Conservation (phyloP, 2,797 vertebrate species). For the Sebastes iracundus region DNA sequence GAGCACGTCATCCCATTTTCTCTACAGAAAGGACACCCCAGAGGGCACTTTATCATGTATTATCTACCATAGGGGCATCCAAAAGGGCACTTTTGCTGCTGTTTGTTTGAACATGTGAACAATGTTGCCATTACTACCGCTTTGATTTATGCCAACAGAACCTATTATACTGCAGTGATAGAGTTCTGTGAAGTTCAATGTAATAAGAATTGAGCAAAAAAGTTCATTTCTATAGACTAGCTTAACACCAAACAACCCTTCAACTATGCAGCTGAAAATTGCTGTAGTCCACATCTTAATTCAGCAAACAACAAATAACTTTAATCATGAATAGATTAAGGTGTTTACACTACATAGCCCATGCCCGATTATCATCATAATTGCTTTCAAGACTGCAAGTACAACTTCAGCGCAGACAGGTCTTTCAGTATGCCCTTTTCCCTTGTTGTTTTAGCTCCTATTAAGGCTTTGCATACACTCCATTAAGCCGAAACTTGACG, state of each 20-base stretch:
- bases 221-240: background rate
- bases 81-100: too few relatives aligned
- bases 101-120: background rate
- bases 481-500: conserved; percentile 40
- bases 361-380: conserved; percentile 48
- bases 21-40: background rate
- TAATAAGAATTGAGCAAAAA: background rate
- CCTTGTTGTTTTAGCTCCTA: conserved; percentile 26
- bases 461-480: conserved; percentile 22
- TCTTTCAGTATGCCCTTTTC: conserved; percentile 21
- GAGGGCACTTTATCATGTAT: too few relatives aligned
- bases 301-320: conserved; percentile 36
- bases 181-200: background rate
- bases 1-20: background rate
- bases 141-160: background rate
- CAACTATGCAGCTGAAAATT: background rate
- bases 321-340: conserved; percentile 54
- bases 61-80: too few relatives aligned
- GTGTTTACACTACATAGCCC: conserved; percentile 48
- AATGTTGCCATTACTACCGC: background rate
- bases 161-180: background rate
- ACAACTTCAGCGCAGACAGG: conserved; percentile 13
- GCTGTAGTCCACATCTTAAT: background rate
- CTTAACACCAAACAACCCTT: background rate
- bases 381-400: conserved; percentile 50